Evolutionary conservation across 2,797 vertebrate species (phyloP), one percentile per base, ranked within the genome.

Genomic region (Oophaga sylvatica): DNA sequence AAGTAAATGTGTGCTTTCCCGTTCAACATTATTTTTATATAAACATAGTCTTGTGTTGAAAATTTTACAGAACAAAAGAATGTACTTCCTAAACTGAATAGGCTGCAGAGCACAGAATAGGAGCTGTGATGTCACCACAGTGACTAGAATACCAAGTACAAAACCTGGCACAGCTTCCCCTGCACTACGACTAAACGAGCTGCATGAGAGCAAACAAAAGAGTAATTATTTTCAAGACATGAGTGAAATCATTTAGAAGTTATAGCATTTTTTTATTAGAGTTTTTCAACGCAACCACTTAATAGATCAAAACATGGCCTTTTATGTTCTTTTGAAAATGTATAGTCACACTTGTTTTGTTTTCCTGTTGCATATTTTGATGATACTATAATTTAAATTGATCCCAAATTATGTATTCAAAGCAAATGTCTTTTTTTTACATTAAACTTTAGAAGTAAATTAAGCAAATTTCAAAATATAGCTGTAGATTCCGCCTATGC

Each of bases 41-140:
- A 89, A 93, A 92, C 91, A 91, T 87, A 91, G 89, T 93, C 91
- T 91, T 89, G 91, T 92, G 91, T 91, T 90, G 90, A 91, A 92
- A 92, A 93, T 76, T 86, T 90, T 94, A 22, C 13, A 15, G 83
- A 90, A 92, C 91, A 93, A 89, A 87, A 89, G 65, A 83, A 92
- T 79, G 92, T 91, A 89, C 90, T 92, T 91, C 90, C 93, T 76
- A 90, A 82, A 85, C 80, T 92, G 90, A 92, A 90, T 85, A 90
- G 89, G 90, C 90, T 91, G 91, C 91, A 93, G 90, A 93, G 91
- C 89, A 90, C 90, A 89, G 85, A 89, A 90, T 91, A 83, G 87
- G 92, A 92, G 87, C 88, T 86, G 84, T 75, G 67, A 85, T 75
- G 67, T 91, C 87, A 89, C 76, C 73, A 68, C 19, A 82, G 83